phyloP scores from a whole-genome alignment of 2,797 vertebrate species.

The Liasis olivaceus region DNA sequence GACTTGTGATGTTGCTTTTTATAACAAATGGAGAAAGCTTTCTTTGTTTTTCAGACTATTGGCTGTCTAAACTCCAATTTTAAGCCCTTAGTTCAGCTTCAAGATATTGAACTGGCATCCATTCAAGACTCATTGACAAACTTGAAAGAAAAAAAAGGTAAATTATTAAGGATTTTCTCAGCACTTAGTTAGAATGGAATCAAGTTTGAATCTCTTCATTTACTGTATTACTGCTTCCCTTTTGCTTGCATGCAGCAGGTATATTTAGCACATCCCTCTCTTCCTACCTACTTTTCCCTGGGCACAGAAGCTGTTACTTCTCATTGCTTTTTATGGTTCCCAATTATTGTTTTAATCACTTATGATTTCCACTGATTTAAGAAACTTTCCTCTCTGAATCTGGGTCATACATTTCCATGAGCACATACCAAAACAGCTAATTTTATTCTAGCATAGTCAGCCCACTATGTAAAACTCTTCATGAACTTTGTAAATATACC shows the following conservation, averaged over 20 bases:
- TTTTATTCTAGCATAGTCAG: neutral
- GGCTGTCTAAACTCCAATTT: neutral
- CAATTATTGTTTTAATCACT: conserved; percentile 31
- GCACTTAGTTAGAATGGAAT: neutral
- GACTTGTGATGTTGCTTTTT: neutral
- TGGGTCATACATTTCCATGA: conserved; percentile 34
- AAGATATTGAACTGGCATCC: conserved; percentile 11
- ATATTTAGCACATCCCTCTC: neutral
- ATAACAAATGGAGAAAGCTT: neutral
- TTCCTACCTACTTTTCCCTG: neutral
- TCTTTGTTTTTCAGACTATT: neutral
- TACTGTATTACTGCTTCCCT: neutral
- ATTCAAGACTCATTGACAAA: conserved; percentile 2
- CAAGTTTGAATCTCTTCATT: neutral
- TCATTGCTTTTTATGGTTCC: conserved; percentile 33
- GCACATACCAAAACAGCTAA: neutral
- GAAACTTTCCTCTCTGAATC: conserved; percentile 27
- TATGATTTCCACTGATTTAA: conserved; percentile 34
- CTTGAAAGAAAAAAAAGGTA: neutral
- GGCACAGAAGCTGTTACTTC: conserved; percentile 16
- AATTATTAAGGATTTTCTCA: neutral
- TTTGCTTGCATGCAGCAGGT: neutral
- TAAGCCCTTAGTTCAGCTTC: neutral
- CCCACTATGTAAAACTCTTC: conserved; percentile 24
- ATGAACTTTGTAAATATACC: conserved; percentile 34